These are phyloP conservation scores for Melinopterus prodromus DNA, from an alignment of 2,888 invertebrate species.

Conservation along the genomic window DNA sequence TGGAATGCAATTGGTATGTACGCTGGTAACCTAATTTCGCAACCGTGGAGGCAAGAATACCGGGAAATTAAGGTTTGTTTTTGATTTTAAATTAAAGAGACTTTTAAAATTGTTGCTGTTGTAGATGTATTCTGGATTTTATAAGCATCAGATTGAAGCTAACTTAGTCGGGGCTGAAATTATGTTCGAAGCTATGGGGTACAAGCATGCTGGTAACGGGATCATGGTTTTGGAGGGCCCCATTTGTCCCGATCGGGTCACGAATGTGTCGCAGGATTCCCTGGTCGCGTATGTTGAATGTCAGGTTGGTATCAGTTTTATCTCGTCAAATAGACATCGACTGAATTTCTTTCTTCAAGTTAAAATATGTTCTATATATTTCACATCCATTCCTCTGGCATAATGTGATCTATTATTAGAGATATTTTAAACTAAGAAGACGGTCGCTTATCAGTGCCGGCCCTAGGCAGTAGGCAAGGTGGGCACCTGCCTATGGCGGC, in stretches of 20 bases:
- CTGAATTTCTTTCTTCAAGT: no score
- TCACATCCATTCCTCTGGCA: no score
- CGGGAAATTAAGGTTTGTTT: constrained; percentile 74
- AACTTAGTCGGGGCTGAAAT: constrained; percentile 80
- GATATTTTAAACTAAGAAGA: no score
- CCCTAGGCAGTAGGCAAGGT: no score
- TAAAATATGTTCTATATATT: no score
- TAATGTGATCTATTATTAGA: no score
- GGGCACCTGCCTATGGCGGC: no score
- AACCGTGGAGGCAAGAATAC: constrained; percentile 92
- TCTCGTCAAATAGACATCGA: constrained; percentile 1
- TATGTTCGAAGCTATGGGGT: constrained; percentile 85
- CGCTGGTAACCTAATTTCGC: constrained; percentile 83
- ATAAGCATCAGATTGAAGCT: constrained; percentile 85
- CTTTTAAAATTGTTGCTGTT: constrained; percentile 43
- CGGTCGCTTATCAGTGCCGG: no score
- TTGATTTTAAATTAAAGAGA: constrained; percentile 13
- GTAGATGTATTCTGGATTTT: constrained; percentile 87
- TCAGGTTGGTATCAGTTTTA: constrained; percentile 65
- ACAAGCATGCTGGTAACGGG: constrained; percentile 68
- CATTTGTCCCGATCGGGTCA: constrained; percentile 82
- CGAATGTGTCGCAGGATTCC: constrained; percentile 83
- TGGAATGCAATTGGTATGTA: constrained; percentile 88
- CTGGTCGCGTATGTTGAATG: constrained; percentile 89
- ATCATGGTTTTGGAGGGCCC: constrained; percentile 74